Conservation (phyloP, 2,113 vertebrate species). For the Galemys pyrenaicus region DNA sequence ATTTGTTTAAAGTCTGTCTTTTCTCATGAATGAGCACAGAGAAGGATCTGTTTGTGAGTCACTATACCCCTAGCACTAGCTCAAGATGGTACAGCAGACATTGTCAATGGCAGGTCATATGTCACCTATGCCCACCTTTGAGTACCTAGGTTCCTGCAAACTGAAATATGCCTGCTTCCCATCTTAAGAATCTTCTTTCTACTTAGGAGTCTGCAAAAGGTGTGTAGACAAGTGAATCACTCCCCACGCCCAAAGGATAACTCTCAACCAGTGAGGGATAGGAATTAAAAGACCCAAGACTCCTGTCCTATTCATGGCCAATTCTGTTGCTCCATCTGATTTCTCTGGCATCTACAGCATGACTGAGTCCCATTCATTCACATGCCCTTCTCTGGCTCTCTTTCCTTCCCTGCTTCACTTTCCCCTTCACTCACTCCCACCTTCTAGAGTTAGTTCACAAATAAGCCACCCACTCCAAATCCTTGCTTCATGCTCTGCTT, state of each 20-base stretch:
- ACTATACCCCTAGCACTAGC: too few species aligned
- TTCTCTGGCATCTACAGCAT: not conserved
- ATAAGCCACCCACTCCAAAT: not conserved
- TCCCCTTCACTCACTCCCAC: too few species aligned
- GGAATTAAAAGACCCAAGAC: not conserved
- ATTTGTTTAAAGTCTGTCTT: not conserved
- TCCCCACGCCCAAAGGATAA: not conserved
- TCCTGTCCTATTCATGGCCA: not conserved
- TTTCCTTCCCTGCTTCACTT: not conserved
- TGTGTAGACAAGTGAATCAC: not conserved
- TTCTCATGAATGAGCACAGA: not conserved
- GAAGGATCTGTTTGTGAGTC: not conserved
- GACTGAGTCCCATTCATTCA: not conserved
- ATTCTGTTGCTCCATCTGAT: not conserved
- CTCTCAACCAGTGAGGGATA: not conserved
- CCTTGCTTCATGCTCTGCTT: not conserved
- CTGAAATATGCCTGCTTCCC: not conserved
- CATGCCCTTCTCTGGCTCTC: rapidly evolving
- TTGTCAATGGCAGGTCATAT: rapidly evolving
- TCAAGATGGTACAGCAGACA: rapidly evolving
- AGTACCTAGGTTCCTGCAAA: not conserved
- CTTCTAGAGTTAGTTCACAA: not conserved
- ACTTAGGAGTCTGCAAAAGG: not conserved
- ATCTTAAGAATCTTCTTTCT: not conserved
- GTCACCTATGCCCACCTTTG: not conserved